Evolutionary conservation across 1,140 invertebrate species (phyloP).

Genomic region (Habropoda laboriosa): DNA sequence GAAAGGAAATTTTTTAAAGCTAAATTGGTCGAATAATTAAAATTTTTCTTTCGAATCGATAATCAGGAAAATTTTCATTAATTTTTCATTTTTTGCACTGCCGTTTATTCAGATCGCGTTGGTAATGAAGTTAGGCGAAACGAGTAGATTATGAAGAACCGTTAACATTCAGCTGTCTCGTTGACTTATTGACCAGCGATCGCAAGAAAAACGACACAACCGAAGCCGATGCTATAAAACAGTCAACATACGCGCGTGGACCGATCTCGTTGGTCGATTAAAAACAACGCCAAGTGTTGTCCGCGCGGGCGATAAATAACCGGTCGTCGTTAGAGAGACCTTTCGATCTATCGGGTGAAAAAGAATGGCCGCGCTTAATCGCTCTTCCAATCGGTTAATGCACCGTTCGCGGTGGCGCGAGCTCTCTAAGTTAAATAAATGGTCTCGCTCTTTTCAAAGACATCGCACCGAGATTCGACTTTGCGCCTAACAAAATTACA

Average conservation of each 20-base stretch:
- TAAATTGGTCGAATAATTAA: no score
- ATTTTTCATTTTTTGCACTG: no score
- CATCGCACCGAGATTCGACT: conserved; percentile 19
- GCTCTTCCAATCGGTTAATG: conserved; percentile 68
- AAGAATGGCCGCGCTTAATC: conserved; percentile 66
- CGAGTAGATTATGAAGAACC: no score
- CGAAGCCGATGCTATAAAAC: neutral
- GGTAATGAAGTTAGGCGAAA: no score
- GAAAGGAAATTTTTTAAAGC: no score
- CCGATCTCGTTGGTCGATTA: conserved; percentile 41
- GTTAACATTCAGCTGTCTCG: no score
- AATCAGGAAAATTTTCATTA: no score
- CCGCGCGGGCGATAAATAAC: conserved; percentile 58
- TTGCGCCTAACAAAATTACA: conserved; percentile 9
- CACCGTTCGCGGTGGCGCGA: conserved; percentile 58
- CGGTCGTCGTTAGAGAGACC: conserved; percentile 56
- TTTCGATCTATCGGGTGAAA: conserved; percentile 64
- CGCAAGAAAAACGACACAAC: neutral
- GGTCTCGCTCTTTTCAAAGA: conserved; percentile 32
- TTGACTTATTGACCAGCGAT: no score
- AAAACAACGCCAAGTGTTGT: conserved; percentile 56
- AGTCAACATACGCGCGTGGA: neutral
- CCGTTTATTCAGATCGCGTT: no score
- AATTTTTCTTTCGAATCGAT: no score
- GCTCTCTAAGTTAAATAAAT: conserved; percentile 62